A percentile compares a stretch with the other conserved stretches of the same genome.
Conservation (phyloP, 1,140 invertebrate species). For the Bombus difficillimus region DNA sequence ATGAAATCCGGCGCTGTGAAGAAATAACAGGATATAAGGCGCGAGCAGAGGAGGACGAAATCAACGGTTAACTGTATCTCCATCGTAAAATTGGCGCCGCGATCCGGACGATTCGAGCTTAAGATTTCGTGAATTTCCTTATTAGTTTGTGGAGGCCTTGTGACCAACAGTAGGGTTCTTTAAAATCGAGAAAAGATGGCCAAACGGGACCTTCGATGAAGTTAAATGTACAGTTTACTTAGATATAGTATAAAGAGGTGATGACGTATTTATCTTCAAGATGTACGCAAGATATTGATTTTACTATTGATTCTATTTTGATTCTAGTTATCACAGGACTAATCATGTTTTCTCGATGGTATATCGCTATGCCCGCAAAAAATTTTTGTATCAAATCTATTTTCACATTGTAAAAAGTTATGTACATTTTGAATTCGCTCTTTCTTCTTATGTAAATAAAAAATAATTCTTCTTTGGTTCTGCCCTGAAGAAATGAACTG, state of each 20-base stretch:
- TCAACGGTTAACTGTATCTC: slow-evolving; percentile 56
- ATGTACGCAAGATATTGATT: neutral
- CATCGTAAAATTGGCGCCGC: slow-evolving; percentile 51
- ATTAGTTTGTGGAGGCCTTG: slow-evolving; percentile 33
- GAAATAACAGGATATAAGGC: neutral
- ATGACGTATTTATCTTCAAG: neutral
- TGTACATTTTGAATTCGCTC: too few species aligned
- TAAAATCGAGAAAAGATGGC: neutral
- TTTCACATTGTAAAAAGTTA: too few species aligned
- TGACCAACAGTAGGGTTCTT: neutral
- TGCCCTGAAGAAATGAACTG: too few species aligned
- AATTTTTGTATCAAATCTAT: too few species aligned
- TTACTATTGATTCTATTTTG: neutral
- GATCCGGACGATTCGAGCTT: neutral
- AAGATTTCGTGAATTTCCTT: slow-evolving; percentile 58
- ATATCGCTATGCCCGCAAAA: too few species aligned
- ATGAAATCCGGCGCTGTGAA: neutral
- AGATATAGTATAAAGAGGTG: neutral
- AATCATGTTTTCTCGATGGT: neutral
- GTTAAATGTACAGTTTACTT: neutral
- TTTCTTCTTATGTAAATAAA: too few species aligned
- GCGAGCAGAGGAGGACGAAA: slow-evolving; percentile 9
- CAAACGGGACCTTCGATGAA: neutral
- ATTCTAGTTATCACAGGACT: neutral
- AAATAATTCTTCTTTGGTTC: too few species aligned